Evolutionary conservation across 2,797 vertebrate species (phyloP).

Genomic region (Staurois parvus): DNA sequence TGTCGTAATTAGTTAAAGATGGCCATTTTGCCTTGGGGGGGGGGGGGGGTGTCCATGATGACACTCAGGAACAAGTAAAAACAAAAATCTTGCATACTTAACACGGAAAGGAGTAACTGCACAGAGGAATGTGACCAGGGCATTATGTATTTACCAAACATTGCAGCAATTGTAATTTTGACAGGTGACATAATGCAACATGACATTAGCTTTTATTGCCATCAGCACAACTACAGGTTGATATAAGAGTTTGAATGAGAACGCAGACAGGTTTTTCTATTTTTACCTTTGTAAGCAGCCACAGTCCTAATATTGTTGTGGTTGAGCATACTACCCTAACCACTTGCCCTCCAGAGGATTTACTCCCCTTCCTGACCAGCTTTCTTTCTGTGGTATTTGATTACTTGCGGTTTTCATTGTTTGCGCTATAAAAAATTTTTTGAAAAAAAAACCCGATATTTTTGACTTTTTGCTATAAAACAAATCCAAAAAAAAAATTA

Average conservation of each 20-base stretch:
- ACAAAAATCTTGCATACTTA: constrained; percentile 75
- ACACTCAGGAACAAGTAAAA: constrained; percentile 76
- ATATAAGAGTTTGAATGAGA: constrained; percentile 42
- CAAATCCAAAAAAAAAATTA: too few species aligned
- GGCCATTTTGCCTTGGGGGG: constrained; percentile 73
- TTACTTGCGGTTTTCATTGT: too few species aligned
- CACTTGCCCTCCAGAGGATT: too few species aligned
- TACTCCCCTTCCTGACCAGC: too few species aligned
- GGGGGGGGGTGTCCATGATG: constrained; percentile 71
- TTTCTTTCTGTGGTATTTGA: too few species aligned
- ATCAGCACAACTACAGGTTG: constrained; percentile 61
- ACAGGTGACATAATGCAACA: constrained; percentile 65
- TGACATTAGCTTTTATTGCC: constrained; percentile 67
- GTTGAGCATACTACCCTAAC: neutral
- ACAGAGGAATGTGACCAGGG: constrained; percentile 78
- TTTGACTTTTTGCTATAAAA: too few species aligned
- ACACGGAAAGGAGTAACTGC: constrained; percentile 71
- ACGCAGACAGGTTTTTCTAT: constrained; percentile 41
- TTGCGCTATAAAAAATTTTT: too few species aligned
- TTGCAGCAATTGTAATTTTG: constrained; percentile 67
- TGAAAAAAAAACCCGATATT: too few species aligned
- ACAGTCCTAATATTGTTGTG: neutral
- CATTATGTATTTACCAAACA: constrained; percentile 71
- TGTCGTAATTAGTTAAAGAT: constrained; percentile 81
- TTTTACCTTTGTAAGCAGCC: constrained; percentile 6